Evolutionary conservation across 2,888 invertebrate species (phyloP).

Genomic region (Zonitis immaculata): DNA sequence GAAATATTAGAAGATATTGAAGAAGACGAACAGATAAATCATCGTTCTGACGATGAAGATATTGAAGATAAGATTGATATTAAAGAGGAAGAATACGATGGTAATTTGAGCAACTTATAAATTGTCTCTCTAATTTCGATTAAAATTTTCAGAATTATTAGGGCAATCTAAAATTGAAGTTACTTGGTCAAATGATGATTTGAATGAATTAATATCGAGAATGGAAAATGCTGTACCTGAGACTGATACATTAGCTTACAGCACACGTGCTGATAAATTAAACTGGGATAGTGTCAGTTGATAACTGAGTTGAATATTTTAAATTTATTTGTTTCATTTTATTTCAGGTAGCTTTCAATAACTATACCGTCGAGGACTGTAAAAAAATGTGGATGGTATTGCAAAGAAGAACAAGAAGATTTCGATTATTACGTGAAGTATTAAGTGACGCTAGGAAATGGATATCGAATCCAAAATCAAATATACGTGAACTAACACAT

Average conservation of each 20-base stretch:
- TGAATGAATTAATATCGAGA: conserved; percentile 45
- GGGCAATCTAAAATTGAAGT: conserved; percentile 16
- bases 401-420: conserved; percentile 48
- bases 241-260: conserved; percentile 47
- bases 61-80: no score
- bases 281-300: conserved; percentile 50
- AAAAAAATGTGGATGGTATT: conserved; percentile 49
- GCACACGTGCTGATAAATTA: conserved; percentile 46
- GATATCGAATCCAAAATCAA: conserved; percentile 43
- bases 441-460: conserved; percentile 50
- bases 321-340: no score
- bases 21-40: no score
- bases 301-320: no score
- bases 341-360: conserved; percentile 48
- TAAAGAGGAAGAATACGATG: no score
- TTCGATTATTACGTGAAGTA: conserved; percentile 50
- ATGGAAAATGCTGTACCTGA: conserved; percentile 48
- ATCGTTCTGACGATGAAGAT: no score
- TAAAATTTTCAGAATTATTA: not conserved
- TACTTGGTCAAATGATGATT: conserved; percentile 46
- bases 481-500: not conserved
- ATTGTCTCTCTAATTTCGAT: no score
- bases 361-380: conserved; percentile 50
- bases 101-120: no score
- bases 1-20: no score